Evolutionary conservation across 2,888 invertebrate species (phyloP).

Genomic region (Drosophila robusta): DNA sequence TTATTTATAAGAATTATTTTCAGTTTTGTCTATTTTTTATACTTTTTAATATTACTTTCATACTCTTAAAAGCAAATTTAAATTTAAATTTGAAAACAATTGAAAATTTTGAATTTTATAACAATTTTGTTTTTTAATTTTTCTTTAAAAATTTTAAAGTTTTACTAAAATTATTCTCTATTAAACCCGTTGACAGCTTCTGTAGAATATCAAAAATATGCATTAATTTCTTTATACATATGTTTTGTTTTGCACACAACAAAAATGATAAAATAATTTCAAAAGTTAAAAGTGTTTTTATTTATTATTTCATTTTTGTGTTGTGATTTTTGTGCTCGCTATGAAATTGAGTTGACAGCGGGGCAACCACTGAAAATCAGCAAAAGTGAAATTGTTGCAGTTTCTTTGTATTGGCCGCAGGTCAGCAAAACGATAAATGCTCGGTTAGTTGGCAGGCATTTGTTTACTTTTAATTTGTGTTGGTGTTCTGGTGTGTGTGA

Average conservation of each 20-base stretch:
- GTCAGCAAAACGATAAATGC: constrained; percentile 16
- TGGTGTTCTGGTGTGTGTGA: not conserved
- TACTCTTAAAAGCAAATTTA: too few relatives aligned
- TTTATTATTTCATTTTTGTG: not conserved
- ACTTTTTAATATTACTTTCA: too few relatives aligned
- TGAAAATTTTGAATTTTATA: too few relatives aligned
- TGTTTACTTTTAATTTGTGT: constrained; percentile 31
- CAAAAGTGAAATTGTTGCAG: constrained; percentile 16
- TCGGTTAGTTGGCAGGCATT: constrained; percentile 24
- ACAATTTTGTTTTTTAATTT: too few relatives aligned
- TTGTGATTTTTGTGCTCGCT: constrained; percentile 4
- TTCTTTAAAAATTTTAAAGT: too few relatives aligned
- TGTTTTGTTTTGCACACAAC: constrained; percentile 26
- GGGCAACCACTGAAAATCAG: constrained; percentile 7
- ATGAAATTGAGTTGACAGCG: constrained; percentile 37
- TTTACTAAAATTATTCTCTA: too few relatives aligned
- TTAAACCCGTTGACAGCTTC: not conserved
- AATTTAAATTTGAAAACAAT: too few relatives aligned
- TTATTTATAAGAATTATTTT: too few relatives aligned
- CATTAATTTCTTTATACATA: not conserved
- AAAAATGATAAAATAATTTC: constrained; percentile 49
- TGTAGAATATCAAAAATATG: not conserved
- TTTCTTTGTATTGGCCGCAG: constrained; percentile 20
- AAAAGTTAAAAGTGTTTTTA: constrained; percentile 40
- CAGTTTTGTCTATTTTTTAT: too few relatives aligned